Evolutionary conservation across 2,113 vertebrate species (phyloP), one percentile per base, ranked within the genome.

Genomic region (Formicarius rufipectus): DNA sequence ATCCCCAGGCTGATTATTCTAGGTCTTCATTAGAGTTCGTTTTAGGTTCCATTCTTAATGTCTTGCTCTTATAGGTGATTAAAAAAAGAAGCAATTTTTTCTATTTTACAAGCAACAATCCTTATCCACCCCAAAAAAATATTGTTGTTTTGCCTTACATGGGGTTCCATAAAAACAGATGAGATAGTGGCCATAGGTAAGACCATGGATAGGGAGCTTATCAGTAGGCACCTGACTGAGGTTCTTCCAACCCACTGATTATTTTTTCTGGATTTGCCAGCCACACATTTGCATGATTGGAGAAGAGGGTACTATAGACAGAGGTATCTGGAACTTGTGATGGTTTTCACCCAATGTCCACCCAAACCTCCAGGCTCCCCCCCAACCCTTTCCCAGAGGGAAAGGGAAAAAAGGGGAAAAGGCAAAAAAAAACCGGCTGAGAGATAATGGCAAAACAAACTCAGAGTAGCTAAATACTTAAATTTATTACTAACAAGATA

Each of bases 311-410:
- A 12, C 3, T 31, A 63, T 82, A 35, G 15, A 21, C 15, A 71
- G 39, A 67, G 19, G 25, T 1, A 1, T 3, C 15, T 20, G n/a
- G 42, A n/a, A n/a, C n/a, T n/a, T n/a, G n/a, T n/a, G n/a, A n/a
- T n/a, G n/a, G n/a, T n/a, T n/a, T n/a, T n/a, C n/a, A n/a, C n/a
- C n/a, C n/a, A n/a, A n/a, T n/a, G n/a, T n/a, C n/a, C n/a, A n/a
- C n/a, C n/a, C n/a, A n/a, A n/a, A n/a, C n/a, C n/a, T n/a, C n/a
- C n/a, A n/a, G n/a, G n/a, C n/a, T n/a, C n/a, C n/a, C n/a, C n/a
- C n/a, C n/a, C n/a, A n/a, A n/a, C n/a, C n/a, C n/a, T n/a, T n/a
- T n/a, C n/a, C n/a, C n/a, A n/a, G n/a, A n/a, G n/a, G n/a, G n/a
- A n/a, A n/a, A n/a, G n/a, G n/a, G n/a, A n/a, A n/a, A n/a, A n/a